A percentile compares a stretch with the other conserved stretches of the same genome.
phyloP scores from a whole-genome alignment of 2,113 vertebrate species.

The Geococcyx californianus region DNA sequence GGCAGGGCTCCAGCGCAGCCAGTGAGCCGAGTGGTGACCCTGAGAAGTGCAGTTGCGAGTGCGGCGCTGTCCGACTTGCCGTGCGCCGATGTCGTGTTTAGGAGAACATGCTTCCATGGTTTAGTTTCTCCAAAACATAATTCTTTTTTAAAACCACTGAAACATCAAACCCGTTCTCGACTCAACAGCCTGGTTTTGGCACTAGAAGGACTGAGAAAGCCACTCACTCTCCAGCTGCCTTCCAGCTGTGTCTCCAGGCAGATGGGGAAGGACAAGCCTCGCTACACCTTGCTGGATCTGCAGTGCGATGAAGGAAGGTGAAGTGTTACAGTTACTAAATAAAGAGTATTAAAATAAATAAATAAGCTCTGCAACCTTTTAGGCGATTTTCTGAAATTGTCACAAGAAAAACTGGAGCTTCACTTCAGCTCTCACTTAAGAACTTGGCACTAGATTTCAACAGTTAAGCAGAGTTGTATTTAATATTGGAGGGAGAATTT shows the following conservation, averaged over 20 bases:
- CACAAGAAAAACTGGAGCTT: neutral
- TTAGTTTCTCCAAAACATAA: neutral
- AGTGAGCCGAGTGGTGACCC: fast-evolving
- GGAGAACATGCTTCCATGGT: neutral
- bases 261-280: neutral
- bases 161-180: neutral
- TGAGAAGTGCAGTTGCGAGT: neutral
- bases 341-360: neutral
- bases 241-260: neutral
- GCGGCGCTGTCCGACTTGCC: no score
- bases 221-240: neutral
- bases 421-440: neutral
- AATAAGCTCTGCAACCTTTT: neutral
- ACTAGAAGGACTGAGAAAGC: neutral
- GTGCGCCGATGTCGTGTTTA: neutral
- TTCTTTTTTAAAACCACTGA: neutral
- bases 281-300: neutral
- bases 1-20: neutral
- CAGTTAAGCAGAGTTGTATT: slow-evolving; percentile 39
- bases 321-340: neutral
- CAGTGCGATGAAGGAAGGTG: neutral
- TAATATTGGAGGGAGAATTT: slow-evolving; percentile 46
- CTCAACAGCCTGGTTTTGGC: neutral
- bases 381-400: slow-evolving; percentile 19
- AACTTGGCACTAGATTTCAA: neutral